Percentiles rank a stretch among this genome's conserved stretches.
Evolutionary conservation across 2,888 invertebrate genomes (phyloP).

Genomic region (Crioceris asparagi): DNA sequence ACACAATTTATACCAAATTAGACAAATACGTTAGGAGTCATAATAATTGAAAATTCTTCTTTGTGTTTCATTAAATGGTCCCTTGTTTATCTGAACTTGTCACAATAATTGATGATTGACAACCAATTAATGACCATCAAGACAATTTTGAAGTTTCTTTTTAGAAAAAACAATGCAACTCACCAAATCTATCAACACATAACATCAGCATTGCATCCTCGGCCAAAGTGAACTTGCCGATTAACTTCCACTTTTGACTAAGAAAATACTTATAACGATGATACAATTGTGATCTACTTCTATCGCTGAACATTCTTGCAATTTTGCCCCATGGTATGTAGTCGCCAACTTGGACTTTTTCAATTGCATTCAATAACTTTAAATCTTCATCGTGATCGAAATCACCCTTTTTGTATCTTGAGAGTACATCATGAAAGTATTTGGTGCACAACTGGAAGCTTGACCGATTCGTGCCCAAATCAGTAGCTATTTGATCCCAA

Average conservation of each 20-base stretch:
- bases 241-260: conserved; percentile 38
- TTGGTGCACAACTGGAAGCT: conserved; percentile 62
- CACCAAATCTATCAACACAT: conserved; percentile 50
- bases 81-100: too few relatives aligned
- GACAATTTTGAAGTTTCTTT: conserved; percentile 45
- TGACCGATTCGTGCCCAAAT: conserved; percentile 48
- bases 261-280: conserved; percentile 42
- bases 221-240: conserved; percentile 52
- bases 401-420: conserved; percentile 31
- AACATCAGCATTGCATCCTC: conserved; percentile 58
- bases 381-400: conserved; percentile 64
- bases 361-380: conserved; percentile 49
- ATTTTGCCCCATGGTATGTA: conserved; percentile 68
- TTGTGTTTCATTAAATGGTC: too few relatives aligned
- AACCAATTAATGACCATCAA: not conserved
- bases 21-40: too few relatives aligned
- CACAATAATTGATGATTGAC: not conserved
- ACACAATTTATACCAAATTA: too few relatives aligned
- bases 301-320: conserved; percentile 48
- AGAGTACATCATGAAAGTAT: conserved; percentile 43
- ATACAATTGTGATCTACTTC: conserved; percentile 56
- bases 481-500: conserved; percentile 54
- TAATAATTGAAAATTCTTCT: too few relatives aligned
- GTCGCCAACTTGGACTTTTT: conserved; percentile 50
- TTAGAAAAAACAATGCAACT: too few relatives aligned